A percentile compares a stretch with the other conserved stretches of the same genome.
Conservation (phyloP, 2,113 vertebrate species). For the Symphodus melops region DNA sequence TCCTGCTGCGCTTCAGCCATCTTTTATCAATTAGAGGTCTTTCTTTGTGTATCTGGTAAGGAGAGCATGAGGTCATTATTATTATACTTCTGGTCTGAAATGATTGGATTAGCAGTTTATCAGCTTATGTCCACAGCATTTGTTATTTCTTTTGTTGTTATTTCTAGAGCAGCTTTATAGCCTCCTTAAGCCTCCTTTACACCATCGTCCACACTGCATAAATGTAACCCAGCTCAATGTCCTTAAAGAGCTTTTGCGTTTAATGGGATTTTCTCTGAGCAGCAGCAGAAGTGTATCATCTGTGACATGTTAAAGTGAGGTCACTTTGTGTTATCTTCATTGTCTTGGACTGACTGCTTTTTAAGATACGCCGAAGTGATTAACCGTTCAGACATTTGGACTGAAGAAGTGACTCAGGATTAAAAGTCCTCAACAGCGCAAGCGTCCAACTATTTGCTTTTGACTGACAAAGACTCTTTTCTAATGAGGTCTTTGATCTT, state of each 20-base stretch:
- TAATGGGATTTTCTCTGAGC: constrained; percentile 7
- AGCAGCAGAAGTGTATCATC: constrained; percentile 23
- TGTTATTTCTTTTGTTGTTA: background rate
- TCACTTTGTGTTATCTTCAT: constrained; percentile 6
- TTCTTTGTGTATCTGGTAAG: background rate
- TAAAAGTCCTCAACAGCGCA: constrained; percentile 27
- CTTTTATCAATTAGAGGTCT: background rate
- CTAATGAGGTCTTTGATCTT: background rate
- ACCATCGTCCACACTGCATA: background rate
- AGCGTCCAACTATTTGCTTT: background rate
- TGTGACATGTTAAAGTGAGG: constrained; percentile 17
- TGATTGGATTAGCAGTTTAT: background rate
- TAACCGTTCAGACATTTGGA: background rate
- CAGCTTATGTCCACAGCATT: constrained; percentile 1
- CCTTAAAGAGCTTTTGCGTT: constrained; percentile 25
- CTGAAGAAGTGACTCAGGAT: background rate
- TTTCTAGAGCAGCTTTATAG: background rate
- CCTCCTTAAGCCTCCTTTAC: background rate
- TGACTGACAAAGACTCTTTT: background rate
- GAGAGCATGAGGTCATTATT: constrained; percentile 5
- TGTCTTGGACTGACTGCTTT: constrained; percentile 11
- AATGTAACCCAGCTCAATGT: constrained; percentile 25
- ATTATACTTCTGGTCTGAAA: constrained; percentile 9
- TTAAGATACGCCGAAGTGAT: constrained; percentile 1
- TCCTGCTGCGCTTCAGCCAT: constrained; percentile 12